A percentile compares a stretch with the other conserved stretches of the same genome.
phyloP scores from a whole-genome alignment of 2,888 invertebrate genomes.

The Escarpia spicata region DNA sequence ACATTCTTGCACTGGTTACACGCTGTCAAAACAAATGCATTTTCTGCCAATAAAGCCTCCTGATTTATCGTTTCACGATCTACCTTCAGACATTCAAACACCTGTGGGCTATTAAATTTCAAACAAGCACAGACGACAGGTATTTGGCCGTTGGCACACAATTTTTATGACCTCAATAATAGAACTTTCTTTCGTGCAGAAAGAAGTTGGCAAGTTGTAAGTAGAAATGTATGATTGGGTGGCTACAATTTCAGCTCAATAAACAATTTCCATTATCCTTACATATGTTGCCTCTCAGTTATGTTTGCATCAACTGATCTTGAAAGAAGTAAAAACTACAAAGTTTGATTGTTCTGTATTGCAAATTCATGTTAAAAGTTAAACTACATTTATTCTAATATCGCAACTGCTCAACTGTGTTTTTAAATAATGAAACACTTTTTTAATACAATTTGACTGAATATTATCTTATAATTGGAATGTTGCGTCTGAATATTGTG shows the following conservation, averaged over 20 bases:
- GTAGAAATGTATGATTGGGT: background rate
- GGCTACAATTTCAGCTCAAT: background rate
- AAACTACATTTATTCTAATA: too few relatives aligned
- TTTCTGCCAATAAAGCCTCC: background rate
- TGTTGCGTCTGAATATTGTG: too few relatives aligned
- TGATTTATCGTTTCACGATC: background rate
- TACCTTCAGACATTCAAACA: conserved; percentile 1
- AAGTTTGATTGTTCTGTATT: too few relatives aligned
- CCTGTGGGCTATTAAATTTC: conserved; percentile 16
- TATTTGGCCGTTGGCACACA: background rate
- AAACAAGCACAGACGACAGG: background rate
- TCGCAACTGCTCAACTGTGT: too few relatives aligned
- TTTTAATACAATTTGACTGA: too few relatives aligned
- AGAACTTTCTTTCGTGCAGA: background rate
- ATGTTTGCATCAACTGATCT: too few relatives aligned
- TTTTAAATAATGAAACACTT: too few relatives aligned
- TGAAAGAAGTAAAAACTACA: too few relatives aligned
- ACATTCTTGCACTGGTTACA: background rate
- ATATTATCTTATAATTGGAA: too few relatives aligned
- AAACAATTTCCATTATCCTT: too few relatives aligned
- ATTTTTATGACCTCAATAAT: conserved; percentile 9
- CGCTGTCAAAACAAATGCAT: background rate
- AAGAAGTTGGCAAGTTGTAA: background rate
- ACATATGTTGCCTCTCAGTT: too few relatives aligned
- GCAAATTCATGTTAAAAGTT: too few relatives aligned